phyloP scores from a whole-genome alignment of 2,113 vertebrate species.

The Amblyornis subalaris region DNA sequence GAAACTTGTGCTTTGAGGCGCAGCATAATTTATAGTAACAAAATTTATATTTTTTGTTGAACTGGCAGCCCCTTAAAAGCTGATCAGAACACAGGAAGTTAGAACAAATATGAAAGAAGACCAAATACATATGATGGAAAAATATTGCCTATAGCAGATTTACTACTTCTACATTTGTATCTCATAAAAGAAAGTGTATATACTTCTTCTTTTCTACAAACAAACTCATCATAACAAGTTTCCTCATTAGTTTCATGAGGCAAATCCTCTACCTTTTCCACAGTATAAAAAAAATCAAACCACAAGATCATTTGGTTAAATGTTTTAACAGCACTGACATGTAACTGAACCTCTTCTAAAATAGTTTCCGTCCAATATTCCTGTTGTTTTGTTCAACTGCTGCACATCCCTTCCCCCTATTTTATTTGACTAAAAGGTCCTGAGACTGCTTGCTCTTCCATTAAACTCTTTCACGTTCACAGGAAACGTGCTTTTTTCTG shows the following conservation, averaged over 20 bases:
- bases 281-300: conserved; percentile 21
- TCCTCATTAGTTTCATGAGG: neutral
- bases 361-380: conserved; percentile 1
- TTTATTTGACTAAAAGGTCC: conserved; percentile 15
- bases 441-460: conserved; percentile 33
- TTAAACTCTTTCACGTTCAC: conserved; percentile 42
- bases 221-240: neutral
- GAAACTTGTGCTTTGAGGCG: neutral
- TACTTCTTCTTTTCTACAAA: conserved; percentile 23
- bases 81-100: neutral
- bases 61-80: neutral
- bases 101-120: neutral
- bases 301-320: neutral
- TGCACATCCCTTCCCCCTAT: neutral
- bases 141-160: neutral
- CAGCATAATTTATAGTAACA: neutral
- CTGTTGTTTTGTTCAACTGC: neutral
- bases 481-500: neutral
- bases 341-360: conserved; percentile 24
- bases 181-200: neutral
- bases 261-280: neutral
- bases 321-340: conserved; percentile 21
- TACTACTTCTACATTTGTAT: neutral
- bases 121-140: neutral
- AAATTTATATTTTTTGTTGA: neutral